Evolutionary conservation across 2,888 invertebrate species (phyloP).

Genomic region (Byasa hedistus): DNA sequence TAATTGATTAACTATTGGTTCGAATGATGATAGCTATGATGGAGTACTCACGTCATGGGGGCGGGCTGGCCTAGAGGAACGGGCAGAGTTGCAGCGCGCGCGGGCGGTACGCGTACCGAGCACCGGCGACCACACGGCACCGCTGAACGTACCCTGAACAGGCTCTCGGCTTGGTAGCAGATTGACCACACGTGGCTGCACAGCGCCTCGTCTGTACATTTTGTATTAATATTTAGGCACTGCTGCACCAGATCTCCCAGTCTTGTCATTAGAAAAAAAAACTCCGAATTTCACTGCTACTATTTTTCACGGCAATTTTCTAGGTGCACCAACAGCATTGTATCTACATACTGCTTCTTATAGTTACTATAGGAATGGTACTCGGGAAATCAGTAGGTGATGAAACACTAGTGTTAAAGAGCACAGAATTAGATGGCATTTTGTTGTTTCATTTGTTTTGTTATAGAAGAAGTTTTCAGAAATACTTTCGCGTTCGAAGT

Average conservation of each 20-base stretch:
- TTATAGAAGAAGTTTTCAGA: too few relatives aligned
- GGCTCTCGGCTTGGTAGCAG: conserved; percentile 88
- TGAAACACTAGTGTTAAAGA: too few relatives aligned
- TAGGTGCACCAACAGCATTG: too few relatives aligned
- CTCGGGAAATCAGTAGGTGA: too few relatives aligned
- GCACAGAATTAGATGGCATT: too few relatives aligned
- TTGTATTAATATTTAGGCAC: background rate
- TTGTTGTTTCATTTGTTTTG: too few relatives aligned
- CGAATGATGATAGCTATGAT: background rate
- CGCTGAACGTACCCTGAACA: conserved; percentile 81
- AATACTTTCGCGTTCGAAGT: background rate
- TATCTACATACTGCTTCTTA: too few relatives aligned
- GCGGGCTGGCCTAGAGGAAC: conserved; percentile 86
- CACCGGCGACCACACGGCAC: conserved; percentile 87
- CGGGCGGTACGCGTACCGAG: conserved; percentile 80
- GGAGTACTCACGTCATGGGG: conserved; percentile 80
- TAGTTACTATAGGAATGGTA: too few relatives aligned
- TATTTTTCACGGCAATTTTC: too few relatives aligned
- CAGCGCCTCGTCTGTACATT: conserved; percentile 81
- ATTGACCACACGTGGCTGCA: conserved; percentile 91
- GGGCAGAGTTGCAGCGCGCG: conserved; percentile 70
- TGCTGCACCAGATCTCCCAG: too few relatives aligned
- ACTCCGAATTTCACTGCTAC: too few relatives aligned
- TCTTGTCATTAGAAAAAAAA: too few relatives aligned
- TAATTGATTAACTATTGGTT: background rate